Evolutionary conservation across 2,888 invertebrate genomes (phyloP).

Genomic region (Pseudococcus jackbeardsleyi): DNA sequence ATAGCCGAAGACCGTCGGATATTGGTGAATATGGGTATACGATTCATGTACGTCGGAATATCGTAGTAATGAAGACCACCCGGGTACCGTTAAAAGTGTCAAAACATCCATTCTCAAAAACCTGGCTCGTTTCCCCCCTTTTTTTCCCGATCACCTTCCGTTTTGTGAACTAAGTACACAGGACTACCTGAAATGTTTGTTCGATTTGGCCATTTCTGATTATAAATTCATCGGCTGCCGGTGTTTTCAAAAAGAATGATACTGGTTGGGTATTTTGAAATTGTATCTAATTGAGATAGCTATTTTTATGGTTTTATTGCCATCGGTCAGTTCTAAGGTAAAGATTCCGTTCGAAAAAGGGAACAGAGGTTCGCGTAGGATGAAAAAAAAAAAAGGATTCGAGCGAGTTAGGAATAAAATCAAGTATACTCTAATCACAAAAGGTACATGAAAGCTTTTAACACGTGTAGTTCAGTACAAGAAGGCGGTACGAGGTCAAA

Average conservation of each 20-base stretch:
- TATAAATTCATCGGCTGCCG: neutral
- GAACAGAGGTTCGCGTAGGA: neutral
- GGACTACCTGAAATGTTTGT: neutral
- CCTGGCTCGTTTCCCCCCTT: neutral
- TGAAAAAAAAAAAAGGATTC: neutral
- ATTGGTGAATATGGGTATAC: neutral
- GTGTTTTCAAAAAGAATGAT: neutral
- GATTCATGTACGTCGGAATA: neutral
- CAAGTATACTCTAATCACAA: neutral
- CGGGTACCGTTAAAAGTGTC: conserved; percentile 54
- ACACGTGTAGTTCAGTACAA: neutral
- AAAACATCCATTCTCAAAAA: conserved; percentile 57
- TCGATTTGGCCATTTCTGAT: neutral
- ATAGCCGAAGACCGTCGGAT: neutral
- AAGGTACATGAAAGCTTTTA: neutral
- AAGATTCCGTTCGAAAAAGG: neutral
- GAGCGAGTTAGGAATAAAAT: neutral
- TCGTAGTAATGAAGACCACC: conserved; percentile 55
- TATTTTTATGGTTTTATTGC: conserved; percentile 35
- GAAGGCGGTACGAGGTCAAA: neutral
- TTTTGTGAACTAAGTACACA: neutral
- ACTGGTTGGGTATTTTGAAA: neutral
- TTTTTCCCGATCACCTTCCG: neutral
- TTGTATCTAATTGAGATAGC: neutral
- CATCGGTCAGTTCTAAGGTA: neutral